Evolutionary conservation across 2,113 vertebrate species (phyloP), one percentile per base, ranked within the genome.

Genomic region (Phylloscopus trochilus): DNA sequence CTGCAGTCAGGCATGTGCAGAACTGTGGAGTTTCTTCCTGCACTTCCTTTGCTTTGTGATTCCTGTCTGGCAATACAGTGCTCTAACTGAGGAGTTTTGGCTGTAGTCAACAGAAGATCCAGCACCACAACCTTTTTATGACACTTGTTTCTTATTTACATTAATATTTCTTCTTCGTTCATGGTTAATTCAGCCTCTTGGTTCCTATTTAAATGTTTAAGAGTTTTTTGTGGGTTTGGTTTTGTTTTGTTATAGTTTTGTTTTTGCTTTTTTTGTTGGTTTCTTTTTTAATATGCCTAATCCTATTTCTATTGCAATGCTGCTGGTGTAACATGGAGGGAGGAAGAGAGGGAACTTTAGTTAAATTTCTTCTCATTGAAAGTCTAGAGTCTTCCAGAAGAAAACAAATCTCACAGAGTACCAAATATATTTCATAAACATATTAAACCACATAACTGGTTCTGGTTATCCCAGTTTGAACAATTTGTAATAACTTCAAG

Each of bases 61-160:
- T 35, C 0, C 0, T 9, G 37, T 37, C 39, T 85, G 60, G 8
- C 37, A 81, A 52, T 28, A 20, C 0, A 1, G 6, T 39, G 35
- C 43, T 72, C 49, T 68, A 35, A 30, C 10, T 76, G 63, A 79
- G 28, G 15, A 91, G 26, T 72, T 92, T 87, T 60, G 78, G 11
- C 30, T 81, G 67, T 63, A 56, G 18, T 56, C 21, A 83, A 49
- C 10, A 60, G 47, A 93, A 96, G 18, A 62, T 63, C 12, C 46
- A 73, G 49, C 46, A 89, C 37, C 26, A 64, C 51, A 59, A 85
- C 4, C 4, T 67, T 93, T 94, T 44, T 23, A 26, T 47, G 39
- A 17, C 22, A 46, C 15, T 83, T 0, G 0, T 63, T 92, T 86
- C 35, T 68, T 67, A 56, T 47, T 90, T 84, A 53, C 21, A 62